Conservation (phyloP, 2,888 invertebrate genomes). For the Drosophila silvestris region DNA sequence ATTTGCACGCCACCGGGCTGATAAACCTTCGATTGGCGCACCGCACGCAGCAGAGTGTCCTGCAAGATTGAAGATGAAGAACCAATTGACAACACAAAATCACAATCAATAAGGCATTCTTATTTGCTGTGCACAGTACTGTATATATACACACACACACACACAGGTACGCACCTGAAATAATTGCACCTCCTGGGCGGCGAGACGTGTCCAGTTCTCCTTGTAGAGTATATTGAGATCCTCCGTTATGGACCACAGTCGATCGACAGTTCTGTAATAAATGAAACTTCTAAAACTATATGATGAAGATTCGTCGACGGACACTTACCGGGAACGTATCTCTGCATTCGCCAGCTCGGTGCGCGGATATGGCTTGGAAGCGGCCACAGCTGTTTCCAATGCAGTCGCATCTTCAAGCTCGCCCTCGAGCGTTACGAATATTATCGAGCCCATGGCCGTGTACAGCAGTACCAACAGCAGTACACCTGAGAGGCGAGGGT, state of each 20-base stretch:
- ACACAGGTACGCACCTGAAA: conserved; percentile 89
- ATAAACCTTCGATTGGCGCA: conserved; percentile 84
- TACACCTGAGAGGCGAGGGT: conserved; percentile 74
- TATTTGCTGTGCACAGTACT: no score
- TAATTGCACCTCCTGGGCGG: conserved; percentile 93
- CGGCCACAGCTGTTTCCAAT: conserved; percentile 88
- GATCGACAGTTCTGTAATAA: conserved; percentile 89
- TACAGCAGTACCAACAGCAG: conserved; percentile 93
- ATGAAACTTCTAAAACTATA: background rate
- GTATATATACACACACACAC: background rate
- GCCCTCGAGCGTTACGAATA: conserved; percentile 94
- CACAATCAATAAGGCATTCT: background rate
- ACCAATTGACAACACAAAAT: conserved; percentile 2
- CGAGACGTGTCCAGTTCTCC: conserved; percentile 95
- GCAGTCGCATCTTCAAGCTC: conserved; percentile 86
- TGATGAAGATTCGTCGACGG: background rate
- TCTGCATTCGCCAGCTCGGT: conserved; percentile 87
- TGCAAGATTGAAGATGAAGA: conserved; percentile 45
- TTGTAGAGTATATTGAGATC: conserved; percentile 95
- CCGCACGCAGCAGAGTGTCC: conserved; percentile 85
- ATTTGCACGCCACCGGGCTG: conserved; percentile 85
- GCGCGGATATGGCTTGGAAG: conserved; percentile 88
- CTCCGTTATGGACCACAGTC: conserved; percentile 94
- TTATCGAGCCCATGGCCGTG: conserved; percentile 95
- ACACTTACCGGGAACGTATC: conserved; percentile 87